Evolutionary conservation across 2,797 vertebrate genomes (phyloP).

Genomic region (Botia kubotai): DNA sequence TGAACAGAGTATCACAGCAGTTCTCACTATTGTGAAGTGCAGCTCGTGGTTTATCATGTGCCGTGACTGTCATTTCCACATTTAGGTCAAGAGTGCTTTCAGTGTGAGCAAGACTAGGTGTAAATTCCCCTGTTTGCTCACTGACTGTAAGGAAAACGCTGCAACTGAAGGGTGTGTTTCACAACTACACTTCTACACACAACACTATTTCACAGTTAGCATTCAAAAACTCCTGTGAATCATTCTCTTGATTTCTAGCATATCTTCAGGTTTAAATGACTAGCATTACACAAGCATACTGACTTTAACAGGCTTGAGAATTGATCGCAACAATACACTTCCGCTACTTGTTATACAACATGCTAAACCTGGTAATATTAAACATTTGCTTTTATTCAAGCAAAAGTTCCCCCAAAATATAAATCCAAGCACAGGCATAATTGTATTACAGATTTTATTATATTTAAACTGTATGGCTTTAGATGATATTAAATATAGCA

Average conservation of each 20-base stretch:
- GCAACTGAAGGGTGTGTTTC: not conserved
- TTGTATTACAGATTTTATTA: too few relatives aligned
- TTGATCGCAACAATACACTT: not conserved
- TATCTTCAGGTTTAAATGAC: not conserved
- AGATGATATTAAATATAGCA: too few relatives aligned
- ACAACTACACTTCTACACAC: not conserved
- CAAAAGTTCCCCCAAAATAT: too few relatives aligned
- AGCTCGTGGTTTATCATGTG: slow-evolving; percentile 45
- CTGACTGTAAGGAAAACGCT: slow-evolving; percentile 49
- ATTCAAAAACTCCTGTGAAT: not conserved
- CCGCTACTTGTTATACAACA: too few relatives aligned
- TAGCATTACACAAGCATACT: not conserved
- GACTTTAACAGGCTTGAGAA: not conserved
- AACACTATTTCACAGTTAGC: not conserved
- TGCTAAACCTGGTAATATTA: too few relatives aligned
- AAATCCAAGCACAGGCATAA: too few relatives aligned
- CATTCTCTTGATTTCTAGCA: not conserved
- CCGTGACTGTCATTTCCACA: slow-evolving; percentile 51
- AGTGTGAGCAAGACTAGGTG: slow-evolving; percentile 68
- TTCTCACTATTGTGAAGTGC: slow-evolving; percentile 1
- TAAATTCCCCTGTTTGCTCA: slow-evolving; percentile 64
- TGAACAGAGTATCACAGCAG: too few relatives aligned
- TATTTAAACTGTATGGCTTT: too few relatives aligned
- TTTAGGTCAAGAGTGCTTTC: slow-evolving; percentile 73
- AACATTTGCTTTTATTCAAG: too few relatives aligned